Evolutionary conservation across 2,113 vertebrate genomes (phyloP).

Genomic region (Capra hircus): DNA sequence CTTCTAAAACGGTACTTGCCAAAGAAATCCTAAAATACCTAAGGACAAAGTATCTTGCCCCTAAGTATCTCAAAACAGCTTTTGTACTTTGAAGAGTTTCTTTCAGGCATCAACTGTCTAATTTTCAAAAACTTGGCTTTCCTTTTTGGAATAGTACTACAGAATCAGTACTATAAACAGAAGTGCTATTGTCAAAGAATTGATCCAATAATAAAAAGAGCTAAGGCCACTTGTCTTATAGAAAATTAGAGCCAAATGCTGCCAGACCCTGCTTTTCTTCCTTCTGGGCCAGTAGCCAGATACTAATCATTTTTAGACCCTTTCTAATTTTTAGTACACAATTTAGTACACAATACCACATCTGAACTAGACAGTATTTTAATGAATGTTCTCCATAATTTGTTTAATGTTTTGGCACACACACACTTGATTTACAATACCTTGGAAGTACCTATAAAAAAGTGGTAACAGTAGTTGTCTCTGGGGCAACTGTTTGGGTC

Average conservation of each 20-base stretch:
- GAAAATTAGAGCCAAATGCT: constrained; percentile 70
- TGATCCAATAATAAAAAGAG: constrained; percentile 70
- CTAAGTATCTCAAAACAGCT: constrained; percentile 12
- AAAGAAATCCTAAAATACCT: constrained; percentile 18
- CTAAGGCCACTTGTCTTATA: constrained; percentile 74
- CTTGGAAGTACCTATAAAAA: constrained; percentile 6
- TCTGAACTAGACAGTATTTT: constrained; percentile 35
- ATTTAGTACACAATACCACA: constrained; percentile 37
- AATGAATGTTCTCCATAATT: constrained; percentile 40
- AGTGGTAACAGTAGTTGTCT: neutral
- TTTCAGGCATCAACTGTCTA: neutral
- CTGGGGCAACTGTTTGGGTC: neutral
- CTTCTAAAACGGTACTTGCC: neutral
- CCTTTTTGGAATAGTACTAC: neutral
- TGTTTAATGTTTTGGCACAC: neutral
- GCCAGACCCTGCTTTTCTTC: constrained; percentile 62
- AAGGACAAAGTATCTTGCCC: constrained; percentile 16
- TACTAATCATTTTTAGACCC: constrained; percentile 71
- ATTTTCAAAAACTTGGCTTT: constrained; percentile 32
- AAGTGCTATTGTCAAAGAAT: constrained; percentile 63
- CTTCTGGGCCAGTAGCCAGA: constrained; percentile 76
- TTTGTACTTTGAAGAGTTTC: constrained; percentile 5
- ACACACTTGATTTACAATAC: neutral
- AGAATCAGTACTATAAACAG: constrained; percentile 31
- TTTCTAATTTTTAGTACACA: constrained; percentile 70